Base-by-base conservation (phyloP, 1,140 invertebrate genomes). In the Drosophila rufa region DNA sequence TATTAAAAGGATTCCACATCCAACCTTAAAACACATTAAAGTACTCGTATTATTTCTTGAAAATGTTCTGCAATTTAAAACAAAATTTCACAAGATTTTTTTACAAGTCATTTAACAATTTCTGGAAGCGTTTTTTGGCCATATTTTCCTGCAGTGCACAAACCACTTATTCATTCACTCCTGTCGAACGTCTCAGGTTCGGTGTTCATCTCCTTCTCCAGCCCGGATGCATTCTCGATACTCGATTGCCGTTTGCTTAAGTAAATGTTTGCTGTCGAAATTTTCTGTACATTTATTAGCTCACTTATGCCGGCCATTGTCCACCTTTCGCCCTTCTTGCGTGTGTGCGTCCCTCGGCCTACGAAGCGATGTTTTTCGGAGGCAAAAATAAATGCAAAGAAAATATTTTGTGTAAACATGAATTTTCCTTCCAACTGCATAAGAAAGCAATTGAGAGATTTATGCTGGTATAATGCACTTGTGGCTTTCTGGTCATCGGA, bases 261-360 rank as follows among this genome's bases (percentile, higher is more conserved):
- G 84, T 79, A 90, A 89, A 89, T 90, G 85, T 89, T 89, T 89
- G 85, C 74, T 84, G 81, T 90, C 81, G 85, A 84, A 87, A 89
- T 90, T 90, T 89, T 89, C 73, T 84, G 80, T 80, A 84, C 87
- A 90, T 89, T 90, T 89, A 89, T 89, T 89, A 84, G 84, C 84
- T 81, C 73, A 83, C 77, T 87, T 84, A 84, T 84, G 67, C 77
- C 45, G 56, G 46, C 57, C 59, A 69, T 64, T 61, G 79, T 62
- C 50, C 58, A 50, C 60, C 53, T 27, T 42, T 22, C 11, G 27
- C 56, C 60, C 64, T 17, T 8, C 43, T 56, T 48, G 55, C 56
- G 67, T 87, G 67, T 83, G 80, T 87, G 79, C 79, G 83, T 82
- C 79, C 58, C 74, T 61, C 46, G 45, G 40, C 40, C 67, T 22